Base-by-base conservation (phyloP, 2,797 vertebrate species). In the Gallinago stenura region DNA sequence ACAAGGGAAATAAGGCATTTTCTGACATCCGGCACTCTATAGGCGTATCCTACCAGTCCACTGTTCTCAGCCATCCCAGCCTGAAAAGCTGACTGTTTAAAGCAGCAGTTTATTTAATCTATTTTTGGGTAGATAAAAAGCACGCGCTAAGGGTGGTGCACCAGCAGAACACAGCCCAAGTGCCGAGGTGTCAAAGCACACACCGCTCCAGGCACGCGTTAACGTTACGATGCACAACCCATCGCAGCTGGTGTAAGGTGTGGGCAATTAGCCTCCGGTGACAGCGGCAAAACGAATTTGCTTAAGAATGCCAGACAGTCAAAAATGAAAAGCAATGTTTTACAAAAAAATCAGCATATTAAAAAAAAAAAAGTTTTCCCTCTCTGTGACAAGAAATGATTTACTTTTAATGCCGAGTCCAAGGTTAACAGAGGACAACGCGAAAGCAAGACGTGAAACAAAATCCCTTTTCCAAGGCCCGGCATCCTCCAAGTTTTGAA, bases 101-200 rank as follows among this genome's bases (percentile, higher is more conserved):
- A 71, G 31, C 53, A 86, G 65, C 45, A 53, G 65, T 65, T 94
- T 56, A 79, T 68, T 93, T 54, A 65, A 50, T 62, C 45, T 87
- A 4, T 43, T 60, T 91, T 78, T 71, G n/a, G 41, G 57, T 31
- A 78, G 89, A 87, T 58, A 91, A 91, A 92, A 69, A 50, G 6
- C 46, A 39, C 5, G 5, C 2, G 3, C 60, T 85, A 68, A 87
- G 4, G 5, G 51, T 18, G 43, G 64, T 61, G 24, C 82, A 75
- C 79, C 33, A 57, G 26, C 62, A 76, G 64, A 72, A 64, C 33
- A 31, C n/a, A 45, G 43, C 17, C 62, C 48, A 37, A 24, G 57
- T 50, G 61, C 45, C 13, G 18, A 1, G 18, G 61, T 85, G 82
- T 95, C 79, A 92, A 89, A 92, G 90, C 5, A 73, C n/a, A 83